These are phyloP conservation scores for Chamaetylas fuelleborni DNA, from an alignment of 2,113 vertebrate genomes.

Conservation along the genomic window DNA sequence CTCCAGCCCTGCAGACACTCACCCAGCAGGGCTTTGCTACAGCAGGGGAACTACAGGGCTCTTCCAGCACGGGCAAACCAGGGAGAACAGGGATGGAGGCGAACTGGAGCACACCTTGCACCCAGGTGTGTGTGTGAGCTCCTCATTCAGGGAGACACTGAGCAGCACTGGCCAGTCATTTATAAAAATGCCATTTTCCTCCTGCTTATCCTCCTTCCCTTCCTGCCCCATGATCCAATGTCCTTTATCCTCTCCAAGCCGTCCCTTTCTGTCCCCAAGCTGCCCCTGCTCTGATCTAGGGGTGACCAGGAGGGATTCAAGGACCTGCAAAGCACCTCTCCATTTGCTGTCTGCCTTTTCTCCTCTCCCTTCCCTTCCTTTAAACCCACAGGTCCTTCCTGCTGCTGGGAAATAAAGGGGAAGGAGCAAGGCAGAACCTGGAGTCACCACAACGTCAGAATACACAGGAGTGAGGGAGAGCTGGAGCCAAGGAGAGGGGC, in stretches of 20 bases:
- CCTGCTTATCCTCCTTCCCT: neutral
- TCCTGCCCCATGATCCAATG: neutral
- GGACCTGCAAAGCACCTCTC: neutral
- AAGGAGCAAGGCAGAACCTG: neutral
- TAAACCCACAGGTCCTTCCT: neutral
- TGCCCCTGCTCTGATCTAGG: neutral
- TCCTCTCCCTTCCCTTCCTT: neutral
- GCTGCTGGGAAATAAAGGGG: neutral
- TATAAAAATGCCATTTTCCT: fast-evolving
- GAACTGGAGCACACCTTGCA: neutral
- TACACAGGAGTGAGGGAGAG: neutral
- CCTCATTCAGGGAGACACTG: neutral
- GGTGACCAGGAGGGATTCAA: neutral
- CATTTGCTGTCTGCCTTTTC: neutral
- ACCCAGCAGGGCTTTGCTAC: slow-evolving; percentile 15
- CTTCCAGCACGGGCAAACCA: slow-evolving; percentile 8
- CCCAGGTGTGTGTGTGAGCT: neutral
- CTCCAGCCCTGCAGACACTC: neutral
- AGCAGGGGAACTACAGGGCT: slow-evolving; percentile 27
- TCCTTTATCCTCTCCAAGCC: neutral
- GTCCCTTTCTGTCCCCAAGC: fast-evolving
- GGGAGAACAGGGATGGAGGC: neutral
- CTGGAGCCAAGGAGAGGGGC: neutral
- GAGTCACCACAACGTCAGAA: neutral
- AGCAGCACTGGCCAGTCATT: neutral